Evolutionary conservation across 2,113 vertebrate species (phyloP), one percentile per base, ranked within the genome.

Genomic region (Spilogale gracilis): DNA sequence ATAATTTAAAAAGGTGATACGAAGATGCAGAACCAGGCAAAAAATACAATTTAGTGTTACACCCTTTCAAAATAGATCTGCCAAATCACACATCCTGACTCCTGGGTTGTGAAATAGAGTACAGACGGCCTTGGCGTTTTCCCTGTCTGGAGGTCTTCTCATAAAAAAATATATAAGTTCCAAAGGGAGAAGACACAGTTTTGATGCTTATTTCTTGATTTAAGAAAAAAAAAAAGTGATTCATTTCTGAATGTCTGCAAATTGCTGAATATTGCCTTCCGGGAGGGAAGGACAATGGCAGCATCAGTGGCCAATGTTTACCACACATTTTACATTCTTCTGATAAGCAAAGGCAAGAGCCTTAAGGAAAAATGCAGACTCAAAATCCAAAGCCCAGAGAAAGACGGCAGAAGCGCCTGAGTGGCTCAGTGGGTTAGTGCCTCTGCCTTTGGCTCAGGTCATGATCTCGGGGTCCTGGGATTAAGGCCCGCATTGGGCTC

Each of bases 1-100:
- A 1, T 95, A 74, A 86, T 91, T 96, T 93, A 89, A 93, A 89
- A 93, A 96, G 11, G 32, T 88, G 20, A 89, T 74, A 78, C 21
- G 32, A 74, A 92, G 91, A 82, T 67, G 48, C 48, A 95, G 52
- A 96, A 83, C 18, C 43, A 92, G 85, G 50, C 61, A 48, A 83
- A 63, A 89, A 93, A 84, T 82, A 56, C 60, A 96, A 71, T 60
- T 89, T 32, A 60, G 27, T 78, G 43, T 50, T 61, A 74, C 3
- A 2, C 17, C 30, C 25, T 93, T 94, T 82, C 32, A 48, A 86
- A 94, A 61, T n/a, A 84, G 60, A 91, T 30, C 89, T 91, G 14
- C 20, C 30, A 87, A 90, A 60, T 50, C 69, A 45, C 79, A 65
- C 0, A 4, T 10, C 30, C 38, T 0, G 54, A 58, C 32, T 65